Evolutionary conservation across 2,797 vertebrate species (phyloP), one percentile per base, ranked within the genome.

Genomic region (Linurgus olivaceus): DNA sequence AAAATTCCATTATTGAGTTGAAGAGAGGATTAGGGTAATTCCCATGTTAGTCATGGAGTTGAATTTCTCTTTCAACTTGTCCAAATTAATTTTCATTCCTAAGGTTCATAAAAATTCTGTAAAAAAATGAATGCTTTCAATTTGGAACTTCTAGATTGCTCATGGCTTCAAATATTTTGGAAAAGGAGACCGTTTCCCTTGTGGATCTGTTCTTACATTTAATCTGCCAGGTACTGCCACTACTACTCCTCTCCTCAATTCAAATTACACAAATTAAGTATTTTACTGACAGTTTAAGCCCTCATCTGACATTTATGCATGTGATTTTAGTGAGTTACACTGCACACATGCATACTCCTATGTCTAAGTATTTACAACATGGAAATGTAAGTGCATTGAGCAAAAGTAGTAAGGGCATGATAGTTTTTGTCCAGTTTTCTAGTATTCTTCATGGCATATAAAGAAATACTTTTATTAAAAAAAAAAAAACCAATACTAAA

Each of bases 11-110:
- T 88, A 92, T 93, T 81, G 85, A 91, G 82, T 94, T 94, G 91
- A 94, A 93, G 94, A 95, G 82, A 91, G 91, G 91, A 95, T 95
- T 96, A 91, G 85, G 66, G 79, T 94, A 95, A 96, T 95, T 96
- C 93, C 79, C 93, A 80, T 90, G 93, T 95, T 95, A 96, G 94
- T 95, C 87, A 88, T 94, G 94, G 95, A 96, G 90, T 92, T 96
- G 91, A 96, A 83, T 91, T 76, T 95, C 88, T 93, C 94, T 96
- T 96, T 96, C 88, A 95, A 91, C 94, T 91, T 94, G 94, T 95
- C 93, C 79, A 96, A 96, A 95, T 96, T 95, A 95, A 94, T 96
- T 96, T 96, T 95, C 55, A 51, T 86, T 96, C 44, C 85, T 93
- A 45, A 25, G 25, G 44, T 95, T 94, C 66, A 94, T 91, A 94